phyloP scores from a whole-genome alignment of 2,888 invertebrate species.

The Callyntrura guangdongensis region DNA sequence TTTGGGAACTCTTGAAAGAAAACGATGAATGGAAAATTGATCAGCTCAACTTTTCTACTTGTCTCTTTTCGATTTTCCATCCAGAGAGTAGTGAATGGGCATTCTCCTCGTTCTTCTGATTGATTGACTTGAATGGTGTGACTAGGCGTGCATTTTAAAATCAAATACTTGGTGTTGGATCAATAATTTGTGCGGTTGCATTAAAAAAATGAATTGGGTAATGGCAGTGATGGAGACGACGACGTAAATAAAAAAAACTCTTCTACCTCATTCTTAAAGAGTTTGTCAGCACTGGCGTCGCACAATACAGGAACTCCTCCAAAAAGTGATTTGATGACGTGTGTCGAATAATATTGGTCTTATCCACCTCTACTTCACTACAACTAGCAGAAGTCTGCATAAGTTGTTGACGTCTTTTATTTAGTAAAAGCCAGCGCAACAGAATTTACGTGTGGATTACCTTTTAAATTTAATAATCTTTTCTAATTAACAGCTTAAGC shows the following conservation, averaged over 20 bases:
- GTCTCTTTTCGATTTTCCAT: neutral
- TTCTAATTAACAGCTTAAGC: neutral
- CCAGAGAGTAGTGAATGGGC: neutral
- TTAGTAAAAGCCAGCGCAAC: slow-evolving; percentile 45
- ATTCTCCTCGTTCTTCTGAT: neutral
- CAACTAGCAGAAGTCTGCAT: slow-evolving; percentile 51
- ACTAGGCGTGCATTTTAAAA: neutral
- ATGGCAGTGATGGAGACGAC: slow-evolving; percentile 8
- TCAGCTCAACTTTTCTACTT: neutral
- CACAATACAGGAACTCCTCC: slow-evolving; percentile 35
- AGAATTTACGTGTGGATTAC: slow-evolving; percentile 23
- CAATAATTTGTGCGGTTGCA: slow-evolving; percentile 8
- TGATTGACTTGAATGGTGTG: slow-evolving; percentile 16
- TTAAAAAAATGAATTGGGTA: slow-evolving; percentile 12
- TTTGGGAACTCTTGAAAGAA: slow-evolving; percentile 28
- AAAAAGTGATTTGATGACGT: slow-evolving; percentile 76
- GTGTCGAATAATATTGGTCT: slow-evolving; percentile 59
- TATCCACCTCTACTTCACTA: slow-evolving; percentile 70
- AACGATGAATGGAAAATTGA: slow-evolving; percentile 58
- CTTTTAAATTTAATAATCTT: neutral
- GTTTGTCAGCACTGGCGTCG: neutral
- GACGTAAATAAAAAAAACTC: neutral
- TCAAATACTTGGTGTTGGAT: neutral
- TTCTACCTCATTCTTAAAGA: slow-evolving; percentile 40
- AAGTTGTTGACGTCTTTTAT: slow-evolving; percentile 55